phyloP scores from a whole-genome alignment of 2,888 invertebrate genomes.

The Didymodactylos carnosus region DNA sequence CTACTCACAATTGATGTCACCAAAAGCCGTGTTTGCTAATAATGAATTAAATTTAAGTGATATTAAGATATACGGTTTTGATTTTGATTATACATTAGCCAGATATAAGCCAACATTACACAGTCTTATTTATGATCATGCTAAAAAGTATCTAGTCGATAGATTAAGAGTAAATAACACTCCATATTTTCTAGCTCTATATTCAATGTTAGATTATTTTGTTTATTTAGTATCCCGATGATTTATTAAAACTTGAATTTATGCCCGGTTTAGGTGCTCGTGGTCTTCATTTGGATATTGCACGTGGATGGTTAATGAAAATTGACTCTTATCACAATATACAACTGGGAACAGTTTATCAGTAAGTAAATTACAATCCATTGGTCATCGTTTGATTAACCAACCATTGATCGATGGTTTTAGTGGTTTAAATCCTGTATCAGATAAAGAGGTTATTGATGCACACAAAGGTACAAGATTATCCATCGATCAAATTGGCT shows the following conservation, averaged over 20 bases:
- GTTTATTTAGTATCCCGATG: slow-evolving; percentile 58
- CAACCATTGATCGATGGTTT: no score
- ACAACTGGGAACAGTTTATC: slow-evolving; percentile 74
- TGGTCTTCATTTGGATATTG: slow-evolving; percentile 91
- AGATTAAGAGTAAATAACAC: not conserved
- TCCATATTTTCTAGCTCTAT: not conserved
- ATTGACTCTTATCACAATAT: slow-evolving; percentile 88
- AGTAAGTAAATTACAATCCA: slow-evolving; percentile 11
- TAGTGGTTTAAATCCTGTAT: slow-evolving; percentile 53
- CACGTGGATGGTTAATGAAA: slow-evolving; percentile 74
- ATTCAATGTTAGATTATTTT: not conserved
- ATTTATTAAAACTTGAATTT: slow-evolving; percentile 56
- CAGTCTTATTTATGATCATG: slow-evolving; percentile 68
- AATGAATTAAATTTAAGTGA: slow-evolving; percentile 76
- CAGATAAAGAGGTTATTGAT: slow-evolving; percentile 60
- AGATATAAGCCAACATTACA: slow-evolving; percentile 75
- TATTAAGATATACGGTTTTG: slow-evolving; percentile 80
- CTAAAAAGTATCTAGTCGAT: slow-evolving; percentile 60
- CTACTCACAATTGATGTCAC: slow-evolving; percentile 33
- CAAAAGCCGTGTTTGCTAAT: slow-evolving; percentile 74
- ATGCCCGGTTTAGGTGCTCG: slow-evolving; percentile 80
- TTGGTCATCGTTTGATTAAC: no score
- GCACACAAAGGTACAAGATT: slow-evolving; percentile 47
- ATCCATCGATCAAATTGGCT: slow-evolving; percentile 24
- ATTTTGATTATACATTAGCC: slow-evolving; percentile 91